Evolutionary conservation across 1,140 invertebrate species (phyloP), one percentile per base, ranked within the genome.

Genomic region (Temnothorax longispinosus): DNA sequence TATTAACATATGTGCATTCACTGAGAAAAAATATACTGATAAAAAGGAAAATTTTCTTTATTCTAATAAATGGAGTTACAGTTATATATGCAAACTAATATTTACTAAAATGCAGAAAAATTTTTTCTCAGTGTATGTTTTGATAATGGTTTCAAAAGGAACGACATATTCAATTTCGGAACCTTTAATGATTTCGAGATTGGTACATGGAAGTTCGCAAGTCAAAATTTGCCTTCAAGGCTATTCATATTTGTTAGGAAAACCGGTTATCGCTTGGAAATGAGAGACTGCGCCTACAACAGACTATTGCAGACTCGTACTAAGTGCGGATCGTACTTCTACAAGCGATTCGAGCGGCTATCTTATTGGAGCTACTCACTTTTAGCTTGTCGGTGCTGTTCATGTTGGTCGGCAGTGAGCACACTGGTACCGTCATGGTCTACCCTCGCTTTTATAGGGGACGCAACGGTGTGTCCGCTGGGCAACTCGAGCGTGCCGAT

Each of bases 331-430:
- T 87, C 72, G 65, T 54, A 47, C 18, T 52, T 47, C 62, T 76
- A 90, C 72, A 74, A 71, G 81, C 58, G 78, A 60, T 90, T 82
- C 76, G 64, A 90, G 86, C 67, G 86, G 81, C 76, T 56, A 65
- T 71, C 88, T 85, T 78, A 76, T 60, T 32, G 58, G 78, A 65
- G 76, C 89, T 94, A 95, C 94, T 95, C 94, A 95, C 94, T 95
- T 95, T 95, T 91, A 94, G 92, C 91, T 94, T 95, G 87, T 91
- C 92, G 93, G 94, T 94, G 94, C 94, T 93, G 94, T 94, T 91
- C 94, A 95, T 95, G 94, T 93, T 95, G 93, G 92, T 92, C 87
- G 93, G 89, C 92, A 94, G 93, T 94, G 92, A 94, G 94, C 93
- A 94, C 90, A 94, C 93, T 94, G 93, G 91, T 87, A 89, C 67